A percentile compares a stretch with the other conserved stretches of the same genome.
These are phyloP conservation scores for Oncopodura yosiiana DNA, from an alignment of 1,140 invertebrate genomes.

Conservation along the genomic window DNA sequence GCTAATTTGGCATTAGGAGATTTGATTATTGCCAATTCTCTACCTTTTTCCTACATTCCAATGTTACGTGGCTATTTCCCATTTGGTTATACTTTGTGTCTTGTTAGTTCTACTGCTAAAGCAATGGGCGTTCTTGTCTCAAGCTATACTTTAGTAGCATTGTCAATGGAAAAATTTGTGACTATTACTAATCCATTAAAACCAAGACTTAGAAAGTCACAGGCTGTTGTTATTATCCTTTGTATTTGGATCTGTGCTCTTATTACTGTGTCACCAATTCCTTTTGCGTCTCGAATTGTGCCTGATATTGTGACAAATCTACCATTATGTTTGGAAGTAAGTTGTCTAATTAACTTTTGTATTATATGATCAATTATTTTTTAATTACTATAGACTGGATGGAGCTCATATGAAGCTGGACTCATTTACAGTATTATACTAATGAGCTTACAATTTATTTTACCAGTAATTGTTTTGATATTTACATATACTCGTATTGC, in stretches of 20 bases:
- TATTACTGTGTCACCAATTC: constrained; percentile 66
- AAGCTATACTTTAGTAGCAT: constrained; percentile 71
- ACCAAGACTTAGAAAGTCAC: constrained; percentile 61
- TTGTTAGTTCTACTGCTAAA: constrained; percentile 66
- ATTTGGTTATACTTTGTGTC: constrained; percentile 64
- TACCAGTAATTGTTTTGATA: constrained; percentile 67
- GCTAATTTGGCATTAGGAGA: constrained; percentile 73
- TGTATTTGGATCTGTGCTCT: constrained; percentile 69
- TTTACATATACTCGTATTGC: constrained; percentile 79
- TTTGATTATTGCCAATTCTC: constrained; percentile 71
- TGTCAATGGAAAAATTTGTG: constrained; percentile 72
- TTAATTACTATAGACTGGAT: constrained; percentile 39
- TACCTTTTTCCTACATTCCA: constrained; percentile 72
- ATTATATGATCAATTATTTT: too few species aligned
- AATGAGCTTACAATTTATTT: constrained; percentile 69
- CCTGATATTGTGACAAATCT: background rate
- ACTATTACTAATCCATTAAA: constrained; percentile 75
- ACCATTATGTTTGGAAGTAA: constrained; percentile 3
- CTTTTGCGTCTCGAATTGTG: constrained; percentile 48
- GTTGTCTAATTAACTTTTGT: too few species aligned
- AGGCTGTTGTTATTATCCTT: constrained; percentile 57
- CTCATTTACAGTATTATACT: constrained; percentile 64
- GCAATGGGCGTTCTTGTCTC: constrained; percentile 44
- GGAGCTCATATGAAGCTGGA: constrained; percentile 46
- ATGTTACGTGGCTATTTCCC: constrained; percentile 69